A percentile compares a stretch with the other conserved stretches of the same genome.
These are phyloP conservation scores for Ceyx erithaca DNA, from an alignment of 2,797 vertebrate species.

Conservation along the genomic window DNA sequence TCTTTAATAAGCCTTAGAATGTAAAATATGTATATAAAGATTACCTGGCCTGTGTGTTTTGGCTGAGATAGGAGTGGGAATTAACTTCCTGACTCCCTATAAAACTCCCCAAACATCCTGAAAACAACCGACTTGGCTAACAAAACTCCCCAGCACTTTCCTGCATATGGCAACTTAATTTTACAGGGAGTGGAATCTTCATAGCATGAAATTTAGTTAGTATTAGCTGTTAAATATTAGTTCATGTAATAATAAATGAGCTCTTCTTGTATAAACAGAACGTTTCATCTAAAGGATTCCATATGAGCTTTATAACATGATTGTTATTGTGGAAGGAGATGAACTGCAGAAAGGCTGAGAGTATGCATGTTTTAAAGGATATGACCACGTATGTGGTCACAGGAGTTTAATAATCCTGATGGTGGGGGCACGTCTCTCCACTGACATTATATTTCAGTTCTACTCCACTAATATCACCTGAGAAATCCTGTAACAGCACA, in stretches of 20 bases:
- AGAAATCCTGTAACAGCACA: background rate
- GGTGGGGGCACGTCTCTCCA: background rate
- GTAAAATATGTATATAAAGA: slow-evolving; percentile 22
- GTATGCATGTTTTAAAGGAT: background rate
- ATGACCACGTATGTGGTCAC: background rate
- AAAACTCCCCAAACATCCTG: background rate
- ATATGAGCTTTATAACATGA: background rate
- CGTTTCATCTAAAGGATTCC: background rate
- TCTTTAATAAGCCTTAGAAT: slow-evolving; percentile 37
- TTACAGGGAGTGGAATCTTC: background rate
- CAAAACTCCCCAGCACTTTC: background rate
- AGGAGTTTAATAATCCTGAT: background rate
- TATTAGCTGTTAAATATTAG: background rate
- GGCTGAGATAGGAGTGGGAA: background rate
- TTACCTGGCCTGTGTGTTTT: slow-evolving; percentile 42
- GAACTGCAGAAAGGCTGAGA: background rate
- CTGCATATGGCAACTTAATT: background rate
- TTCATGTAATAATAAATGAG: background rate
- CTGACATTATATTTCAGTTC: background rate
- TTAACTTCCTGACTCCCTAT: background rate
- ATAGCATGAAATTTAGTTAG: background rate
- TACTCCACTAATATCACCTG: background rate
- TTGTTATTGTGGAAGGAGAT: background rate
- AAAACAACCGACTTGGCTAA: background rate
- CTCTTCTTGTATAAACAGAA: background rate